Percentiles rank a stretch among this genome's conserved stretches.
Evolutionary conservation across 2,113 vertebrate genomes (phyloP).

Genomic region (Corvus hawaiiensis): DNA sequence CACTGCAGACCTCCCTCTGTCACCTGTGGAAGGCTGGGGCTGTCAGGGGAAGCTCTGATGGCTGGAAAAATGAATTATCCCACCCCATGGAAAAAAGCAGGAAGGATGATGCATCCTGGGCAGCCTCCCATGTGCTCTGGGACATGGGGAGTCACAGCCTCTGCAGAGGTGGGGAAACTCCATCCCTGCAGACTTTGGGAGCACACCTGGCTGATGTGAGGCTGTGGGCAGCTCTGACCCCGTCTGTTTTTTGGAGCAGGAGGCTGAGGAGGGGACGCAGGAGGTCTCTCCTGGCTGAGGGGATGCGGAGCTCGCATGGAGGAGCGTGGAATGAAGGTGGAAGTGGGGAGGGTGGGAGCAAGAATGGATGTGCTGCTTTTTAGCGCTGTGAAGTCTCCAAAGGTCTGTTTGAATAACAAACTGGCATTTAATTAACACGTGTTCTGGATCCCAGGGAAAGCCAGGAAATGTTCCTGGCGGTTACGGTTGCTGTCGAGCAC

Average conservation of each 20-base stretch:
- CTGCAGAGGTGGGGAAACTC: neutral
- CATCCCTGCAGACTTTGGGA: neutral
- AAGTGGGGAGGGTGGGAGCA: neutral
- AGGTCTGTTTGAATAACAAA: conserved; percentile 9
- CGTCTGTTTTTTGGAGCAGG: neutral
- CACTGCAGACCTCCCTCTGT: neutral
- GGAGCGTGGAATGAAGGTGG: rapidly evolving
- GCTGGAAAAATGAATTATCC: neutral
- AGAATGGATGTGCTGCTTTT: neutral
- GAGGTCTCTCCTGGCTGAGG: neutral
- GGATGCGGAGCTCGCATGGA: rapidly evolving
- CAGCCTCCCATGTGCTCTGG: neutral
- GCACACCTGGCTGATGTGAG: neutral
- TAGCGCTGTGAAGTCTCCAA: neutral
- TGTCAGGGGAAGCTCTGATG: neutral
- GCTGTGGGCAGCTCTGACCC: neutral
- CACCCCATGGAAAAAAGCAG: neutral
- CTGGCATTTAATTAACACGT: neutral
- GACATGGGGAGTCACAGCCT: neutral
- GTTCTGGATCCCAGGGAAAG: neutral
- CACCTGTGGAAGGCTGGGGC: neutral
- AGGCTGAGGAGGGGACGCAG: neutral
- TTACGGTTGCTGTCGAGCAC: neutral
- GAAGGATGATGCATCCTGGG: rapidly evolving
- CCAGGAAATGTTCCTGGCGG: neutral